phyloP scores from a whole-genome alignment of 2,888 invertebrate species.

The Lucinisca nassula region DNA sequence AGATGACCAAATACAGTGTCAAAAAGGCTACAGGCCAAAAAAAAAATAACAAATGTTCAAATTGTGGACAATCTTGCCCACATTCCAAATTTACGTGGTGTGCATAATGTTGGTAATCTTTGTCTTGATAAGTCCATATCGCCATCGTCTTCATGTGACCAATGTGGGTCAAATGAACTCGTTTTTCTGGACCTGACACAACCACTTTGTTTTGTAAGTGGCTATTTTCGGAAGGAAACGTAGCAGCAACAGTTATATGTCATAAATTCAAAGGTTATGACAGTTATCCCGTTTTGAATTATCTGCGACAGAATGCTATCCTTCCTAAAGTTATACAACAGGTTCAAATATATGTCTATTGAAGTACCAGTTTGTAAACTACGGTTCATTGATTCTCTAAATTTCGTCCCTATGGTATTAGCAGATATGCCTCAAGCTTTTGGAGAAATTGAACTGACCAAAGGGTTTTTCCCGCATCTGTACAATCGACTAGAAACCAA shows the following conservation, averaged over 20 bases:
- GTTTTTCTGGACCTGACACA: constrained; percentile 4
- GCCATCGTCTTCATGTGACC: not conserved
- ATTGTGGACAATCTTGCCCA: constrained; percentile 1
- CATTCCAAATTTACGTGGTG: constrained; percentile 16
- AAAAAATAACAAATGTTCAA: not conserved
- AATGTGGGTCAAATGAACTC: constrained; percentile 25
- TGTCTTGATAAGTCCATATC: not conserved
- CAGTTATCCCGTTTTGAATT: not conserved
- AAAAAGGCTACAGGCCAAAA: no score
- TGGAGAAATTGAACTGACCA: not conserved
- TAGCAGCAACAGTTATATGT: constrained; percentile 29
- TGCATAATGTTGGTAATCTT: not conserved
- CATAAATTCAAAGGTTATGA: constrained; percentile 22
- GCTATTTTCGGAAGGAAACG: constrained; percentile 32
- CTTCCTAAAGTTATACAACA: constrained; percentile 9
- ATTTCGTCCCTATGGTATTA: no score
- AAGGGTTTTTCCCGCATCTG: not conserved
- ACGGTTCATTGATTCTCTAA: no score
- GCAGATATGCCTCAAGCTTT: no score
- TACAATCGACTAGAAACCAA: not conserved
- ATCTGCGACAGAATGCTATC: constrained; percentile 4
- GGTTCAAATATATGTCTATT: constrained; percentile 18
- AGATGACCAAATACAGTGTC: no score
- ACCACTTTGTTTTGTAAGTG: constrained; percentile 16
- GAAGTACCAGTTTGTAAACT: not conserved